phyloP scores from a whole-genome alignment of 2,113 vertebrate species.

The Rhinopomastus cyanomelas region DNA sequence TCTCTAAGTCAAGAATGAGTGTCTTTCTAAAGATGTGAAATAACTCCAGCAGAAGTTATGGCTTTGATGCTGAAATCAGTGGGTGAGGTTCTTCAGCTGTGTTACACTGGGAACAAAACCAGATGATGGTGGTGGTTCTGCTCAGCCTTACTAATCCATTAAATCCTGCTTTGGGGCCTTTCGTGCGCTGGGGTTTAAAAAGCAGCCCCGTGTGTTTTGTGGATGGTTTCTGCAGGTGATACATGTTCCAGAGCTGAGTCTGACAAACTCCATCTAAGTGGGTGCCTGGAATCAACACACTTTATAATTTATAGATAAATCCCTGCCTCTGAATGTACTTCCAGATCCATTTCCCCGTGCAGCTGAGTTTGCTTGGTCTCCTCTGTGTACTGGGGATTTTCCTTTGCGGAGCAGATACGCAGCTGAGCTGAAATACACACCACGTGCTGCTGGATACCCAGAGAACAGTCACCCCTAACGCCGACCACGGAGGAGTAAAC shows the following conservation, averaged over 20 bases:
- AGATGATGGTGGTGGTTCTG: slow-evolving; percentile 48
- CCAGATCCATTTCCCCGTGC: not conserved
- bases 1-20: slow-evolving; percentile 44
- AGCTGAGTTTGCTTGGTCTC: not conserved
- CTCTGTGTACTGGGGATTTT: not conserved
- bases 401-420: not conserved
- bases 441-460: not conserved
- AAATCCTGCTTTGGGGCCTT: slow-evolving; percentile 54
- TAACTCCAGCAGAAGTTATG: slow-evolving; percentile 41
- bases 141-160: slow-evolving; percentile 44
- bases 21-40: slow-evolving; percentile 35
- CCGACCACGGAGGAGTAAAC: not conserved
- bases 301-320: slow-evolving; percentile 48
- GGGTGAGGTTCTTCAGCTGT: slow-evolving; percentile 57
- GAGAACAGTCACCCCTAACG: not conserved
- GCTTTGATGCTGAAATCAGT: slow-evolving; percentile 51
- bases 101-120: slow-evolving; percentile 41
- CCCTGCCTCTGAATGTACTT: slow-evolving; percentile 34
- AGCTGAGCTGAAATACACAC: not conserved
- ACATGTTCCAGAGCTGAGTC: not conserved
- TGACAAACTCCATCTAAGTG: slow-evolving; percentile 40
- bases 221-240: slow-evolving; percentile 23
- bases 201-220: not conserved
- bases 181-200: not conserved
- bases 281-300: slow-evolving; percentile 2